Evolutionary conservation across 2,113 vertebrate genomes (phyloP).

Genomic region (Copsychus sechellarum): DNA sequence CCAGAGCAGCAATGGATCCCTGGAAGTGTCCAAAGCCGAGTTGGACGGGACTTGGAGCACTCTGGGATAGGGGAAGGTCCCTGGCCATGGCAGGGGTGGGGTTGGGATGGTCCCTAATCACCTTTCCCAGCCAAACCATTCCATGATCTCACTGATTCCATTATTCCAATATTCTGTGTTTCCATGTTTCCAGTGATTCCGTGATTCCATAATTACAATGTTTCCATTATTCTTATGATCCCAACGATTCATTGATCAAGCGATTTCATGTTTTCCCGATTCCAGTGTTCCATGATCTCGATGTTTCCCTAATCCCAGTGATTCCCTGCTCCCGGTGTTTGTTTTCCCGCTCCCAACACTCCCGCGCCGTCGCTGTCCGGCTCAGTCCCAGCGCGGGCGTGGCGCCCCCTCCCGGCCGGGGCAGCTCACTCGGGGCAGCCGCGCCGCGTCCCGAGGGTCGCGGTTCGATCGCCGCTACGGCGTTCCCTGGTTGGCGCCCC

Average conservation of each 20-base stretch:
- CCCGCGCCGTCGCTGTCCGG: not conserved
- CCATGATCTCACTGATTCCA: no score
- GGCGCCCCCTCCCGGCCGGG: no score
- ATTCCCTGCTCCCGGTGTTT: not conserved
- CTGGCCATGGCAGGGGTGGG: not conserved
- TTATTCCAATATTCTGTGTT: not conserved
- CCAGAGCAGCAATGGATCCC: not conserved
- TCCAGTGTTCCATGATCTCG: not conserved
- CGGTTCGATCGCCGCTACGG: not conserved
- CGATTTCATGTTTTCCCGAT: no score
- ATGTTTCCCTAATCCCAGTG: accelerated
- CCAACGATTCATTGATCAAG: not conserved
- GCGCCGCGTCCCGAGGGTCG: accelerated
- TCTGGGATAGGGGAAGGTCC: accelerated
- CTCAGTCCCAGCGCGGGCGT: not conserved
- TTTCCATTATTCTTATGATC: not conserved
- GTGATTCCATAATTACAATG: not conserved
- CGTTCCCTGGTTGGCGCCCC: not conserved
- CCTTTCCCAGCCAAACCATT: not conserved
- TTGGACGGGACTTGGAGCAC: accelerated
- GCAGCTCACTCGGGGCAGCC: no score
- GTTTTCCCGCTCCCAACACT: no score
- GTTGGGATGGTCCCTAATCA: accelerated
- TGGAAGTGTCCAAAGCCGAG: not conserved
- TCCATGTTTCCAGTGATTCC: no score